Percentiles rank a stretch among this genome's conserved stretches.
phyloP scores from a whole-genome alignment of 2,888 invertebrate species.

The Melinaea menophilus region DNA sequence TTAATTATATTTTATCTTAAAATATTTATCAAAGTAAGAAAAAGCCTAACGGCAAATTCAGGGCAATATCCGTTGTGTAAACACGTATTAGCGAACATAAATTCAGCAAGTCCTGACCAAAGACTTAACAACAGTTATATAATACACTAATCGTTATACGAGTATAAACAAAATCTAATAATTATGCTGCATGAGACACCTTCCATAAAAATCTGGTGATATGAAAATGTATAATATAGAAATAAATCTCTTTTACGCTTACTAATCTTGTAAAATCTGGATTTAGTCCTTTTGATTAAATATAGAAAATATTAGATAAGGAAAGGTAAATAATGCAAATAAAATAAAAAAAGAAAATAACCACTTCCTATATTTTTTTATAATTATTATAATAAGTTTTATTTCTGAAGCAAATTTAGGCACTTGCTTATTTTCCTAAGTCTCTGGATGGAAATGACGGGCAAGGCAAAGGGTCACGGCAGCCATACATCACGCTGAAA shows the following conservation, averaged over 20 bases:
- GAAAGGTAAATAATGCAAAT: no score
- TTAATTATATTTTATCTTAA: neutral
- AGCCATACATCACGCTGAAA: constrained; percentile 43
- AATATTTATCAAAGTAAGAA: constrained; percentile 7
- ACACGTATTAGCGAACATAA: constrained; percentile 34
- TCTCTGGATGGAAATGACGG: constrained; percentile 44
- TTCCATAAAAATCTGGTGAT: no score
- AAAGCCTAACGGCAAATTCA: constrained; percentile 32
- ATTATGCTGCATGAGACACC: no score
- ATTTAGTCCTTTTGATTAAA: no score
- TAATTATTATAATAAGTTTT: no score
- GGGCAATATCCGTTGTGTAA: constrained; percentile 38
- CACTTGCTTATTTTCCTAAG: neutral
- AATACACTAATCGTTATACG: neutral
- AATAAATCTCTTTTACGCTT: no score
- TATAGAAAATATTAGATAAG: no score
- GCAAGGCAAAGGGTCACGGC: constrained; percentile 40
- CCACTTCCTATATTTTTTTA: no score
- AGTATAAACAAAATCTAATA: no score
- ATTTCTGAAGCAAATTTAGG: neutral
- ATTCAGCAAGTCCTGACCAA: constrained; percentile 23
- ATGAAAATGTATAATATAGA: no score
- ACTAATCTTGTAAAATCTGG: no score
- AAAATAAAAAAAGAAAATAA: no score
- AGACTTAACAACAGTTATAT: constrained; percentile 14